phyloP scores from a whole-genome alignment of 1,140 invertebrate genomes.

The Himalopsyche phryganea region DNA sequence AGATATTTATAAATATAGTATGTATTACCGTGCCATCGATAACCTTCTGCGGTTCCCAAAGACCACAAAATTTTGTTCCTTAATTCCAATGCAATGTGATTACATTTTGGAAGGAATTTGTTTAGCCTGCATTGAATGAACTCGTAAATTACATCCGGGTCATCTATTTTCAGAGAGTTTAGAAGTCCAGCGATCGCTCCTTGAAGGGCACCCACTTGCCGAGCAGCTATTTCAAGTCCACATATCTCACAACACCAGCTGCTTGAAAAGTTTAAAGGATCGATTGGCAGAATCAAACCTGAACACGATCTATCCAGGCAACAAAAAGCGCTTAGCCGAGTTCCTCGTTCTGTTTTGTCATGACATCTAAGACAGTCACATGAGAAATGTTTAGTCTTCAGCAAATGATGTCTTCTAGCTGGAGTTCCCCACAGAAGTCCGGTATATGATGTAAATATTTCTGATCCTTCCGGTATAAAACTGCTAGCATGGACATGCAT shows the following conservation, averaged over 20 bases:
- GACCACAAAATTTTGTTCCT: conserved; percentile 48
- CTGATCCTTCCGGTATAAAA: conserved; percentile 60
- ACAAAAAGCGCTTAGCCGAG: conserved; percentile 49
- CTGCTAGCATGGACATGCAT: conserved; percentile 63
- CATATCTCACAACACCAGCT: conserved; percentile 54
- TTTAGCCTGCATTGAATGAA: conserved; percentile 46
- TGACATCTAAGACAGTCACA: conserved; percentile 68
- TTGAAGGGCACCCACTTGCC: conserved; percentile 46
- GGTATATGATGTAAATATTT: conserved; percentile 71
- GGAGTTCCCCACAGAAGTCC: conserved; percentile 70
- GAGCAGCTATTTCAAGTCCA: conserved; percentile 39
- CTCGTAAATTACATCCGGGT: conserved; percentile 46
- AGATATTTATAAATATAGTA: neutral
- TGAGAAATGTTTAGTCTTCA: conserved; percentile 69
- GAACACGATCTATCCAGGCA: conserved; percentile 49
- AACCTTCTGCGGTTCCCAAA: conserved; percentile 41
- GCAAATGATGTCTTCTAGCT: conserved; percentile 61
- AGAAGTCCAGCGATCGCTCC: conserved; percentile 48
- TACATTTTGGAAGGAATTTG: conserved; percentile 49
- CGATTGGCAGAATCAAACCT: conserved; percentile 45
- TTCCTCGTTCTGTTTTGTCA: conserved; percentile 62
- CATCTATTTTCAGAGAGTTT: conserved; percentile 43
- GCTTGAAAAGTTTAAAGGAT: conserved; percentile 43
- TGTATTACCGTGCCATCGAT: conserved; percentile 45
- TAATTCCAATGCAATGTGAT: conserved; percentile 53